Conservation (phyloP, 2,113 vertebrate genomes). For the Lagopus leucura region DNA sequence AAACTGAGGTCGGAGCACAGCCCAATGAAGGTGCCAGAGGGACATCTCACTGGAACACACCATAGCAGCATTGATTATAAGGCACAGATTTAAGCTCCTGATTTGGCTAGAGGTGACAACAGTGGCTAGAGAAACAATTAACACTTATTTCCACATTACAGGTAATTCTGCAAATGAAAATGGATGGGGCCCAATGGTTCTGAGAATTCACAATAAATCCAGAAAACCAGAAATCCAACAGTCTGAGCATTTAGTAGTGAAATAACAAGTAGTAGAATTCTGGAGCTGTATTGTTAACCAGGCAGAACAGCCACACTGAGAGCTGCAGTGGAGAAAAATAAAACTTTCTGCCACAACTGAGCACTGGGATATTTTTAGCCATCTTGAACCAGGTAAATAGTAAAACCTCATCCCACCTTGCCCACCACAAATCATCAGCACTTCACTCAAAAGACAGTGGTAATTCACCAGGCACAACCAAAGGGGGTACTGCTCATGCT, state of each 20-base stretch:
- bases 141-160: constrained; percentile 25
- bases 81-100: not conserved
- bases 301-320: constrained; percentile 62
- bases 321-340: constrained; percentile 43
- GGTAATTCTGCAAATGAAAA: constrained; percentile 52
- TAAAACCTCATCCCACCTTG: not conserved
- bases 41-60: not conserved
- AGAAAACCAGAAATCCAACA: constrained; percentile 51
- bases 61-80: not conserved
- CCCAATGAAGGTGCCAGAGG: not conserved
- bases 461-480: not conserved
- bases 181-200: constrained; percentile 17
- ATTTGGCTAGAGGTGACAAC: not conserved
- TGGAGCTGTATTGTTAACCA: constrained; percentile 49
- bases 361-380: not conserved
- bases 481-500: not conserved
- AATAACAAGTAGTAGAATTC: constrained; percentile 71
- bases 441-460: not conserved
- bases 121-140: constrained; percentile 44
- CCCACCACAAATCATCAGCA: not conserved
- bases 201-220: constrained; percentile 61
- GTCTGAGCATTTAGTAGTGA: constrained; percentile 58
- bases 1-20: not conserved
- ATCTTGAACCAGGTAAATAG: not conserved
- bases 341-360: not conserved